These are phyloP conservation scores for Thamnaconus septentrionalis DNA, from an alignment of 2,113 vertebrate species.

Conservation along the genomic window DNA sequence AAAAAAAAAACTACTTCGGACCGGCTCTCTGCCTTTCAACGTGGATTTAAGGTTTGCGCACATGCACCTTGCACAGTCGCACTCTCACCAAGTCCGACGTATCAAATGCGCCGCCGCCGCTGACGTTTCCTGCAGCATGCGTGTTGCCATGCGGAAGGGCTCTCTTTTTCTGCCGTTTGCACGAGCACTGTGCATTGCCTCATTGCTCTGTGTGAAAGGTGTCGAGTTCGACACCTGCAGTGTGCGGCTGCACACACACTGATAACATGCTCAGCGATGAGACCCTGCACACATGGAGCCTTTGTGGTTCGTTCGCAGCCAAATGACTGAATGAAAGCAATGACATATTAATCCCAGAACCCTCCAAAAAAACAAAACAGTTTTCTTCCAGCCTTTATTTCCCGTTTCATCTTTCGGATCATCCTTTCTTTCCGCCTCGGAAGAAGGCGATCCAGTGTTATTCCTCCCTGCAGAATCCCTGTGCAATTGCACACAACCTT, in stretches of 20 bases:
- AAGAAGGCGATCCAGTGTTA: too few species aligned
- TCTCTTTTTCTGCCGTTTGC: not conserved
- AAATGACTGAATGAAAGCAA: too few species aligned
- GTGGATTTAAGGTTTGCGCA: not conserved
- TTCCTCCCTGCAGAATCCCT: too few species aligned
- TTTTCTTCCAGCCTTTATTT: too few species aligned
- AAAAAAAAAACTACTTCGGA: conserved; percentile 18
- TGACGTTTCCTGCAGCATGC: not conserved
- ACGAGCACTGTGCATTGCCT: conserved; percentile 38
- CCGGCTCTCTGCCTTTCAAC: conserved; percentile 6
- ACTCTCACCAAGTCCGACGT: not conserved
- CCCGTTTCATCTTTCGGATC: too few species aligned
- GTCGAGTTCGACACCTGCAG: conserved; percentile 66
- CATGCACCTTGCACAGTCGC: conserved; percentile 4
- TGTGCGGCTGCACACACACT: conserved; percentile 58
- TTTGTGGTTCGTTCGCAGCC: too few species aligned
- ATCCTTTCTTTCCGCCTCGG: too few species aligned
- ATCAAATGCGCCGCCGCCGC: fast-evolving
- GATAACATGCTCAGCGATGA: conserved; percentile 32
- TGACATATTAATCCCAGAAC: too few species aligned
- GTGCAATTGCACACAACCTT: too few species aligned
- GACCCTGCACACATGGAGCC: too few species aligned
- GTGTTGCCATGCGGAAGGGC: not conserved
- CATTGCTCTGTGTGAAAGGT: conserved; percentile 58
- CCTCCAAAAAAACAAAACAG: too few species aligned